Conservation (phyloP, 2,797 vertebrate genomes). For the Acanthis flammea region DNA sequence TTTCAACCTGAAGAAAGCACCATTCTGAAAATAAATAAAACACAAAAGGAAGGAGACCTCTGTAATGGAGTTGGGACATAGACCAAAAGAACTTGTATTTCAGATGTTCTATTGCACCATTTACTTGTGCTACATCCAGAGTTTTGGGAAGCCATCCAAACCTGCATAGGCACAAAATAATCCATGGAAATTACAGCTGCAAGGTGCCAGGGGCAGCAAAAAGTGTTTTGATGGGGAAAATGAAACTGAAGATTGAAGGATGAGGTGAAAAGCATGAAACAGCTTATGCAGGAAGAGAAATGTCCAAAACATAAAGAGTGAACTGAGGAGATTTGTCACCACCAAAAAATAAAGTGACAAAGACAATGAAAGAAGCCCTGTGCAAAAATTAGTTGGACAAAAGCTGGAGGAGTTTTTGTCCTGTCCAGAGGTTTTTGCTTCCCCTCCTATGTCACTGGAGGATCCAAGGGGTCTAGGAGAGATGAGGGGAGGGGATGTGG, state of each 20-base stretch:
- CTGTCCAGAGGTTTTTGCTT: not conserved
- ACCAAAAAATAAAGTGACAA: not conserved
- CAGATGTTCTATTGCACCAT: not conserved
- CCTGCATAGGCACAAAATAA: not conserved
- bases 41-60: not conserved
- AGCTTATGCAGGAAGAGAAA: not conserved
- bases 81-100: slow-evolving; percentile 37
- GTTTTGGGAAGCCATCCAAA: slow-evolving; percentile 18
- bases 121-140: not conserved
- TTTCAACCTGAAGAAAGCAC: not conserved
- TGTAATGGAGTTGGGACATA: not conserved
- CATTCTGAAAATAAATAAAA: not conserved
- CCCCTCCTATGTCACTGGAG: not conserved
- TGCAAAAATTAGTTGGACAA: not conserved
- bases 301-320: not conserved
- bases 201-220: not conserved
- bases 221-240: not conserved
- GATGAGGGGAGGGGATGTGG: not conserved
- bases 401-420: not conserved
- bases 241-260: not conserved
- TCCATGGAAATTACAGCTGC: not conserved
- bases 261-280: not conserved
- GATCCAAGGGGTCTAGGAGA: not conserved
- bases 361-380: not conserved
- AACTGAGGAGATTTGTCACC: not conserved